A percentile compares a stretch with the other conserved stretches of the same genome.
Conservation (phyloP, 2,113 vertebrate genomes). For the Cathartes aura region DNA sequence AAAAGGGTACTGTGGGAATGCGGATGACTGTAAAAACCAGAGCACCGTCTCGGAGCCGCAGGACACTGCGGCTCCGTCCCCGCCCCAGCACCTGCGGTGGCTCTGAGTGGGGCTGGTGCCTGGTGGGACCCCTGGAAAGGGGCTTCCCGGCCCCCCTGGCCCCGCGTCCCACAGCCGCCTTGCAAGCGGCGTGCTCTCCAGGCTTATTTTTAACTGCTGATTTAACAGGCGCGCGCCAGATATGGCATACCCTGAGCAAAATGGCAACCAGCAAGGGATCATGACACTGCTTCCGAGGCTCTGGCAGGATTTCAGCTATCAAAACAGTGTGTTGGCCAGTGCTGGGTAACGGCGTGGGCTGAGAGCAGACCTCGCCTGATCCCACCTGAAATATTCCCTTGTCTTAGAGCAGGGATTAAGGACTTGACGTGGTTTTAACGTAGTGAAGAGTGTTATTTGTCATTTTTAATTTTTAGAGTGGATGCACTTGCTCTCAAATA, state of each 20-base stretch:
- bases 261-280: neutral
- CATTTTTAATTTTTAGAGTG: neutral
- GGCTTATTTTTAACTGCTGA: constrained; percentile 32
- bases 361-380: neutral
- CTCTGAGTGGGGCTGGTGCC: neutral
- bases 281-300: neutral
- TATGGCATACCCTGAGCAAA: neutral
- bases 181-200: accelerated
- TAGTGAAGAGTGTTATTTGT: neutral
- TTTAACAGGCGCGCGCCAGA: neutral
- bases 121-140: neutral
- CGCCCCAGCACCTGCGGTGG: neutral
- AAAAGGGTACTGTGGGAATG: accelerated
- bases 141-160: neutral
- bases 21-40: neutral
- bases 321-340: constrained; percentile 35
- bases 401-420: neutral
- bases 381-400: neutral
- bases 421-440: neutral
- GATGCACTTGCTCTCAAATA: neutral
- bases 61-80: accelerated
- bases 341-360: constrained; percentile 1
- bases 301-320: constrained; percentile 67
- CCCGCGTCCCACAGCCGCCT: accelerated
- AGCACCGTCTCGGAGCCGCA: accelerated